Evolutionary conservation across 2,888 invertebrate genomes (phyloP).

Genomic region (Gnatocerus cornutus): DNA sequence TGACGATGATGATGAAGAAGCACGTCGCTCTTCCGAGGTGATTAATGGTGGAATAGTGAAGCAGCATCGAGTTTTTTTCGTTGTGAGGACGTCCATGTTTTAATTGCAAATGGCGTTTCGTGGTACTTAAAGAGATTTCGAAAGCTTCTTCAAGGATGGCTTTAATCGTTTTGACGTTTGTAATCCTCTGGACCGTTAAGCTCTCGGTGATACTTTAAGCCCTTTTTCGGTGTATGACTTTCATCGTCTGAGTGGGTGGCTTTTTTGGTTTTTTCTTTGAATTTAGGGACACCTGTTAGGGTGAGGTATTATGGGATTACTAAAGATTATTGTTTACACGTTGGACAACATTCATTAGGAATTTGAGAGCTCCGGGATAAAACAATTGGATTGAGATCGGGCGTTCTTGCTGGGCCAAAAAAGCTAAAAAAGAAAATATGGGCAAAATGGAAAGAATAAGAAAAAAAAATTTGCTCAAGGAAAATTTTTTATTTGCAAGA

Average conservation of each 20-base stretch:
- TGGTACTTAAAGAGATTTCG: slow-evolving; percentile 21
- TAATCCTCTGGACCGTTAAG: slow-evolving; percentile 48
- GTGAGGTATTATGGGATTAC: neutral
- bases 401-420: too few species aligned
- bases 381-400: too few species aligned
- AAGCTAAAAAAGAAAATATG: too few species aligned
- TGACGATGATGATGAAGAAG: slow-evolving; percentile 28
- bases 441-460: too few species aligned
- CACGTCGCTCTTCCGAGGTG: slow-evolving; percentile 25
- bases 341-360: too few species aligned
- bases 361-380: too few species aligned
- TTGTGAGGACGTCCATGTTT: slow-evolving; percentile 46
- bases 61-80: slow-evolving; percentile 44
- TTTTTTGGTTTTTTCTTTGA: slow-evolving; percentile 10
- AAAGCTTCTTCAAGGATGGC: slow-evolving; percentile 44
- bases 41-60: slow-evolving; percentile 51
- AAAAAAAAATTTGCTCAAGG: too few species aligned
- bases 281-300: neutral
- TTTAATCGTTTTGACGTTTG: slow-evolving; percentile 52
- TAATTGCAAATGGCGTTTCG: slow-evolving; percentile 52
- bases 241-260: slow-evolving; percentile 28
- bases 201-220: slow-evolving; percentile 37
- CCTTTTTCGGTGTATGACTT: slow-evolving; percentile 32
- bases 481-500: too few species aligned
- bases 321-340: too few species aligned